Base-by-base conservation (phyloP, 1,140 invertebrate genomes). In the Drosophila sechellia region DNA sequence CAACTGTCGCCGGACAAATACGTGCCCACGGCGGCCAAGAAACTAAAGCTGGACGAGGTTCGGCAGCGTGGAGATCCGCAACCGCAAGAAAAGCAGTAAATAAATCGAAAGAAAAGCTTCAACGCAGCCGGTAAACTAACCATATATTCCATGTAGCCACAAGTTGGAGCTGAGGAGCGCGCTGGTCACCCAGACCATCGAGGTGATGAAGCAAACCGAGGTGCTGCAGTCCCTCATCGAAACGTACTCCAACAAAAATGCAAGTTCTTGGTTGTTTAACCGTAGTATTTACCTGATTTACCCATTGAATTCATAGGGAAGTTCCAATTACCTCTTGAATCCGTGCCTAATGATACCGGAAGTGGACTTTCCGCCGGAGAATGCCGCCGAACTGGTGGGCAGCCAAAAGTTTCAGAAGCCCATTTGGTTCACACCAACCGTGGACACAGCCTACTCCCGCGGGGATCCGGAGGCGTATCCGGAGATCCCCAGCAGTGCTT, bases 131-230 rank as follows among this genome's bases (percentile, higher is more conserved):
- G 6, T 0, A 5, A 13, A n/a, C 31, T 35, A 10, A 48, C 15
- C 4, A 15, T 11, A 2, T 8, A 1, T 5, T 2, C 39, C 17
- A 39, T 25, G 1, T 22, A 90, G 85, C 11, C 59, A 68, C 6
- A 48, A 27, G 25, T 45, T 92, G 12, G 89, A 90, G 70, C 56
- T 92, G 0, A 83, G 77, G 25, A 91, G 91, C 54, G 86, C 91
- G 0, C 45, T 92, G 46, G 77, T 92, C 5, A 92, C 90, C 10
- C 91, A 92, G 68, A 92, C 91, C 22, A 92, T 92, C 11, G 91
- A 92, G 64, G 91, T 92, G 54, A 92, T 92, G 91, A 92, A 92
- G 39, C 91, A 92, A 70, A 92, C 91, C 3, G 91, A 92, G 70
- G 72, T 92, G 69, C 53, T 92, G 15, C 91, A 92, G 52, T 91